phyloP scores from a whole-genome alignment of 1,140 invertebrate species.

The Nebria ingens region DNA sequence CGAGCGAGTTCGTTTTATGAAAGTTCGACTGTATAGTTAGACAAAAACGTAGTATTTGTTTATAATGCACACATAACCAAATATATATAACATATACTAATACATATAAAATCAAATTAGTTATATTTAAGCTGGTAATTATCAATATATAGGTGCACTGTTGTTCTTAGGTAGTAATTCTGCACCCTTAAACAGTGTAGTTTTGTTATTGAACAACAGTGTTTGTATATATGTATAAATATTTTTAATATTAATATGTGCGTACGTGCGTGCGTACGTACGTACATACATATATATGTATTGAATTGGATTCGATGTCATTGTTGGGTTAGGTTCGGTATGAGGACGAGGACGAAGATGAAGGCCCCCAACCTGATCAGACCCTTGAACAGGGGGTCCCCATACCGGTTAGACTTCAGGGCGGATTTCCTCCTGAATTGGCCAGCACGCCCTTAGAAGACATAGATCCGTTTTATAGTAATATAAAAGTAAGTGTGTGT shows the following conservation, averaged over 20 bases:
- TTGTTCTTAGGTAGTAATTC: no score
- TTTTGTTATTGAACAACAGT: no score
- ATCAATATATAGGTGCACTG: no score
- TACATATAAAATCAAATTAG: no score
- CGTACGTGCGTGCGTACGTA: background rate
- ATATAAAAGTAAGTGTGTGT: slow-evolving; percentile 73
- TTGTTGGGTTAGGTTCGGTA: slow-evolving; percentile 66
- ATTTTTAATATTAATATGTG: background rate
- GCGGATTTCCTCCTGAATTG: slow-evolving; percentile 82
- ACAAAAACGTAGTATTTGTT: no score
- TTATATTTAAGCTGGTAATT: no score
- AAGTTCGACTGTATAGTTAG: no score
- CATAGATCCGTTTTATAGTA: slow-evolving; percentile 87
- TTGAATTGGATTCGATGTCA: background rate
- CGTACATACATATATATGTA: background rate
- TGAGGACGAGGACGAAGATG: slow-evolving; percentile 92
- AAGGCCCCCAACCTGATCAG: slow-evolving; percentile 86
- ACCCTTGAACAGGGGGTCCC: slow-evolving; percentile 86
- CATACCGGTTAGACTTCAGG: slow-evolving; percentile 78
- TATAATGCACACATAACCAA: no score
- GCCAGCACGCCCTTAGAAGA: slow-evolving; percentile 89
- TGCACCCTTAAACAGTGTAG: no score
- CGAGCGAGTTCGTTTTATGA: no score
- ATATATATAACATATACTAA: no score
- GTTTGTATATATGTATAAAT: background rate